These are phyloP conservation scores for Sphaerophoria taeniata DNA, from an alignment of 2,888 invertebrate species.

Conservation along the genomic window DNA sequence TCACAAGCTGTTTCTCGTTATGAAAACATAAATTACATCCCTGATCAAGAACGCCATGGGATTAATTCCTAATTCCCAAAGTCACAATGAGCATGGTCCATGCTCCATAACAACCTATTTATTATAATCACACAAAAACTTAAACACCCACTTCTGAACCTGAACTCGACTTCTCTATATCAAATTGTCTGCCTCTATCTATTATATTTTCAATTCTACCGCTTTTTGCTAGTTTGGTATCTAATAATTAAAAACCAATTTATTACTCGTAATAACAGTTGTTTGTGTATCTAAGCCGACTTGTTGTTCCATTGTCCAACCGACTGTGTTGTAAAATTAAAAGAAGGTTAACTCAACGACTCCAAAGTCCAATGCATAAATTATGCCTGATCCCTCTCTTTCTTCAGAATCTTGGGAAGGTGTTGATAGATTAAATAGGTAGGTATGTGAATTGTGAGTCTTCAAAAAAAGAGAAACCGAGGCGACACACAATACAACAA, in stretches of 20 bases:
- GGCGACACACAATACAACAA: slow-evolving; percentile 29
- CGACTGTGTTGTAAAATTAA: slow-evolving; percentile 15
- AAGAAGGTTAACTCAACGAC: slow-evolving; percentile 6
- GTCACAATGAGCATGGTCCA: not conserved
- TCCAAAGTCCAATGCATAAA: slow-evolving; percentile 20
- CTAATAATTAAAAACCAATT: slow-evolving; percentile 30
- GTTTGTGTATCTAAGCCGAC: slow-evolving; percentile 17
- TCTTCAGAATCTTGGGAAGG: slow-evolving; percentile 21
- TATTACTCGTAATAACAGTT: slow-evolving; percentile 32
- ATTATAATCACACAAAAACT: not conserved
- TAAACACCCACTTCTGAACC: slow-evolving; percentile 14
- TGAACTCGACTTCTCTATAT: not conserved
- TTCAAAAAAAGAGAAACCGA: not conserved
- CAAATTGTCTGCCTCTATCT: not conserved
- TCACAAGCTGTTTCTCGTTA: slow-evolving; percentile 8
- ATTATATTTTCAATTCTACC: not conserved
- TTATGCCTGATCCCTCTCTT: slow-evolving; percentile 4
- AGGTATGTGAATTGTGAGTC: slow-evolving; percentile 18
- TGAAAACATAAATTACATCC: not conserved
- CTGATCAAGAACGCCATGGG: not conserved
- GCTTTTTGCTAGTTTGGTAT: not conserved
- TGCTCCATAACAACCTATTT: not conserved
- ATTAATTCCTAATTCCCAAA: slow-evolving; percentile 12
- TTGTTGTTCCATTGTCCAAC: slow-evolving; percentile 7
- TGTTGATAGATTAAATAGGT: slow-evolving; percentile 65